Conservation (phyloP, 2,113 vertebrate species). For the Malurus cyaneus region DNA sequence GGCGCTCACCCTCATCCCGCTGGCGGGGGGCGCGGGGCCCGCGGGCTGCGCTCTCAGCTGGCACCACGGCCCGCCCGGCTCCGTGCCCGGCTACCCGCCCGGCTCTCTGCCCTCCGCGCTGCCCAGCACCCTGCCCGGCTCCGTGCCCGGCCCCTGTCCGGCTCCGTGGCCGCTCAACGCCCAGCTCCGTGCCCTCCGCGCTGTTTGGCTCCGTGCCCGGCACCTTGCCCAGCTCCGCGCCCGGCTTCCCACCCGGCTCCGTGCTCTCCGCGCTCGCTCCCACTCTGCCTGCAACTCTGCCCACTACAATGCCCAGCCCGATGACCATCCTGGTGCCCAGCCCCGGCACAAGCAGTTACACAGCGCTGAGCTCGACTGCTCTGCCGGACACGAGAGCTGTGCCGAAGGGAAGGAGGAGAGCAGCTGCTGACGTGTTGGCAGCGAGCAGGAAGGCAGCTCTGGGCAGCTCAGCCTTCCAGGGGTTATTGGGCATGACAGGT, state of each 20-base stretch:
- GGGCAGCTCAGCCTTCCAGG: neutral
- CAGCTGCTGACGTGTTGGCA: neutral
- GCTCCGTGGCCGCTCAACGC: neutral
- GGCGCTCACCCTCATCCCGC: conserved; percentile 76
- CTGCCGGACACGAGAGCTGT: fast-evolving
- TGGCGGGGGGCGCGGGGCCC: neutral
- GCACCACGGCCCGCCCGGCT: neutral
- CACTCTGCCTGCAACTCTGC: neutral
- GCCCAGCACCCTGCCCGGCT: neutral
- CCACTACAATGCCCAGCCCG: neutral
- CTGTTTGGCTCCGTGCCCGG: neutral
- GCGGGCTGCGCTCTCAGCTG: conserved; percentile 65
- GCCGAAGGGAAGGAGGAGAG: neutral
- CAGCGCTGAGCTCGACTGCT: fast-evolving
- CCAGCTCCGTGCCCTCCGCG: neutral
- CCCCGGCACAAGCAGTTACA: neutral
- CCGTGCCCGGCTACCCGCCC: neutral
- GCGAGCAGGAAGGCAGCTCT: neutral
- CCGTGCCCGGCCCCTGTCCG: neutral
- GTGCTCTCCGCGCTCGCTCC: neutral
- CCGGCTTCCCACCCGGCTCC: too few species aligned
- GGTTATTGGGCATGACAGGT: fast-evolving
- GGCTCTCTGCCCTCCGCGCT: neutral
- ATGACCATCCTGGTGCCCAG: neutral
- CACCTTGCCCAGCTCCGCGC: too few species aligned